phyloP scores from a whole-genome alignment of 2,113 vertebrate species.

The Callopanchax toddi region DNA sequence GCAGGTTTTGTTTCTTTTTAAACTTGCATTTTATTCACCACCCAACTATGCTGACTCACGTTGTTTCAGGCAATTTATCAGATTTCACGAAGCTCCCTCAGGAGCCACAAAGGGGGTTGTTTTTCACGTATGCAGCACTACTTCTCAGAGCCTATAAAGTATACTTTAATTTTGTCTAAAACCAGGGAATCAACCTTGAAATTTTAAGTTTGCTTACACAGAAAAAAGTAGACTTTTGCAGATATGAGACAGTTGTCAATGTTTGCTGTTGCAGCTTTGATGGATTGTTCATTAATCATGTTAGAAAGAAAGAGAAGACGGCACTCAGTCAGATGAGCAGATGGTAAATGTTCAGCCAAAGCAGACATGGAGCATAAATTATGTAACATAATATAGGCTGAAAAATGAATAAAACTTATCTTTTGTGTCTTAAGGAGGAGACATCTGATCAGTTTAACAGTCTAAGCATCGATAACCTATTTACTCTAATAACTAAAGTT shows the following conservation, averaged over 20 bases:
- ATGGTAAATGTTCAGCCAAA: not conserved
- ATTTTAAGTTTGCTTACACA: slow-evolving; percentile 6
- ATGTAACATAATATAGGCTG: too few relatives aligned
- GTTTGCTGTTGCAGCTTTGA: not conserved
- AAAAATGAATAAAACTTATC: too few relatives aligned
- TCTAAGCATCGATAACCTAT: too few relatives aligned
- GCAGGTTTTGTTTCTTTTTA: not conserved
- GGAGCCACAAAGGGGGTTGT: not conserved
- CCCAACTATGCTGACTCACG: slow-evolving; percentile 4
- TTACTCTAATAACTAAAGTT: too few relatives aligned
- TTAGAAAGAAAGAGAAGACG: too few relatives aligned
- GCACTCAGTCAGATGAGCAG: not conserved
- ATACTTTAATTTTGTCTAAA: slow-evolving; percentile 7
- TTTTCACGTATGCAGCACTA: not conserved
- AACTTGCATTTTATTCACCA: slow-evolving; percentile 11
- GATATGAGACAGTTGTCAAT: not conserved
- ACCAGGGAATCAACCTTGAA: not conserved
- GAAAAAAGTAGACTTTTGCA: not conserved
- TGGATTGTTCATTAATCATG: slow-evolving; percentile 4
- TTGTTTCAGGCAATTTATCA: slow-evolving; percentile 21
- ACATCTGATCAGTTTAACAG: too few relatives aligned
- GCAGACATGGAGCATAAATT: not conserved
- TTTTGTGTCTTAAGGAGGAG: too few relatives aligned
- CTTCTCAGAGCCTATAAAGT: slow-evolving; percentile 5
- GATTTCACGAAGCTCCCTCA: slow-evolving; percentile 5